Percentiles rank a stretch among this genome's conserved stretches.
These are phyloP conservation scores for Planiliza haematocheilus DNA, from an alignment of 2,113 vertebrate species.

Conservation along the genomic window DNA sequence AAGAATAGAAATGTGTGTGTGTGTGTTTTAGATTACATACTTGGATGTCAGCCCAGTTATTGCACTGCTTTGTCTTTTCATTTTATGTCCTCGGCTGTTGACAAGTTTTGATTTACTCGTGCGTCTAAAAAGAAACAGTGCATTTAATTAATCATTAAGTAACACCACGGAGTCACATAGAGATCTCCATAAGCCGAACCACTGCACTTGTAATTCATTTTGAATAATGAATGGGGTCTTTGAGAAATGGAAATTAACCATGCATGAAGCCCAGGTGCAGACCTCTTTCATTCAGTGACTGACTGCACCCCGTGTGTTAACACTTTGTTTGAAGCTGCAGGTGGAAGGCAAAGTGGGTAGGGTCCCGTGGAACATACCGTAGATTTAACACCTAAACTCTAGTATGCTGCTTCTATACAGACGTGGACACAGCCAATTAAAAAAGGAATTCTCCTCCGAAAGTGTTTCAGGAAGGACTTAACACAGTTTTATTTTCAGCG, in stretches of 20 bases:
- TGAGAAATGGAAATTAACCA: constrained; percentile 52
- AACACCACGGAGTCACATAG: constrained; percentile 1
- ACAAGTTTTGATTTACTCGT: constrained; percentile 13
- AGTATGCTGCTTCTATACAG: not conserved
- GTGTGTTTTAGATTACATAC: not conserved
- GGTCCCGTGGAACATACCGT: constrained; percentile 5
- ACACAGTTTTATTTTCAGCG: constrained; percentile 22
- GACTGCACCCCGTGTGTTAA: constrained; percentile 36
- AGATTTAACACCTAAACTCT: constrained; percentile 16
- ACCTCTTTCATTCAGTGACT: constrained; percentile 44
- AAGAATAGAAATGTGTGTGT: no score
- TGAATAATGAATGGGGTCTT: constrained; percentile 53
- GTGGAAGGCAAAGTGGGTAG: constrained; percentile 30
- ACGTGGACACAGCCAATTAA: constrained; percentile 24
- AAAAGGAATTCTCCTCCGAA: constrained; percentile 6
- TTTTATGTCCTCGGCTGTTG: not conserved
- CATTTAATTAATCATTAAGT: constrained; percentile 38
- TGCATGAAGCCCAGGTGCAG: constrained; percentile 56
- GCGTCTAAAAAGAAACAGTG: constrained; percentile 19
- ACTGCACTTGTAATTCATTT: constrained; percentile 25
- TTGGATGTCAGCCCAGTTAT: not conserved
- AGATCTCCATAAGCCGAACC: constrained; percentile 25
- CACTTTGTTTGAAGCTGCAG: constrained; percentile 54
- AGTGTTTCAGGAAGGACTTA: constrained; percentile 25
- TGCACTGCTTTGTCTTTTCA: not conserved